Conservation (phyloP, 2,888 invertebrate species). For the Pinctada fucata region DNA sequence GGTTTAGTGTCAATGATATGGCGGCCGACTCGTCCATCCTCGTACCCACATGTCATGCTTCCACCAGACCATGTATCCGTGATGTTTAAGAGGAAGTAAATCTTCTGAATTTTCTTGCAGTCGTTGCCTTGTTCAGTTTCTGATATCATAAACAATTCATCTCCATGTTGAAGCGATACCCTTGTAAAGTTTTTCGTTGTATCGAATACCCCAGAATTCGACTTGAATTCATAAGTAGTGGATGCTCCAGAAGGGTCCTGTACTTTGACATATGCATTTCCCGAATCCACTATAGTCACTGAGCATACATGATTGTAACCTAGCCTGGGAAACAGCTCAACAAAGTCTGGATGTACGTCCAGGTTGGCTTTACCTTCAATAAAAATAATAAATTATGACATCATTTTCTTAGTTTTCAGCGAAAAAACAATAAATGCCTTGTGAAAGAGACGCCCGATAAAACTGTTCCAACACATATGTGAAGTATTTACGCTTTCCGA, state of each 20-base stretch:
- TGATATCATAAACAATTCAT: background rate
- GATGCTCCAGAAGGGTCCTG: background rate
- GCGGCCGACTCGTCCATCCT: background rate
- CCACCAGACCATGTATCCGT: background rate
- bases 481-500: too few relatives aligned
- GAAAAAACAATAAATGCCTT: too few relatives aligned
- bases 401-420: too few relatives aligned
- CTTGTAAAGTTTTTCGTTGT: background rate
- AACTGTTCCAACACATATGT: too few relatives aligned
- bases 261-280: background rate
- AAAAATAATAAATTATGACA: too few relatives aligned
- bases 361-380: background rate
- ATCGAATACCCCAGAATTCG: background rate
- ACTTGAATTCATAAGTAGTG: background rate
- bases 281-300: background rate
- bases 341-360: background rate
- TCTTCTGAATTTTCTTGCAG: background rate
- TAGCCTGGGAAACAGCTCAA: background rate
- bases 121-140: background rate
- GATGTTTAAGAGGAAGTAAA: background rate
- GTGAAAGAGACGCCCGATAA: too few relatives aligned
- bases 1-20: too few relatives aligned
- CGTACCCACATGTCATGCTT: background rate
- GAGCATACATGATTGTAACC: background rate
- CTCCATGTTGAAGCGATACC: background rate